phyloP scores from a whole-genome alignment of 2,797 vertebrate genomes.

The Nannoperca australis region DNA sequence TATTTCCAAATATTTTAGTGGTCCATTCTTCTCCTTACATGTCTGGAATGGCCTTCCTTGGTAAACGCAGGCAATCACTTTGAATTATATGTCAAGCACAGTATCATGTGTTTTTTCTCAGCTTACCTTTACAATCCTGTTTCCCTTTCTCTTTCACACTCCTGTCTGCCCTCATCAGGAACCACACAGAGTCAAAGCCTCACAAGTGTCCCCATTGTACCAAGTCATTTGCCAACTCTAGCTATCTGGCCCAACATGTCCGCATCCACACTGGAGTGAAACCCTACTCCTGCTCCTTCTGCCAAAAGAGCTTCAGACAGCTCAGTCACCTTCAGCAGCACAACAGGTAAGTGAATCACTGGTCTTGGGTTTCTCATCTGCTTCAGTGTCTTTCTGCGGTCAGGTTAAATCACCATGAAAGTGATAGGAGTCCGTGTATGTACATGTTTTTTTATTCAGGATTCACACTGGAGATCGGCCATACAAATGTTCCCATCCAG shows the following conservation, averaged over 20 bases:
- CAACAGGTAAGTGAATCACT: constrained; percentile 90
- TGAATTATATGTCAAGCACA: not conserved
- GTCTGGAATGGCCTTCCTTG: not conserved
- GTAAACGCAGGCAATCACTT: not conserved
- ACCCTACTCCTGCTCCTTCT: constrained; percentile 96
- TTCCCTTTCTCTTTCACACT: constrained; percentile 41
- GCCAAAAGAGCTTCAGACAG: constrained; percentile 98
- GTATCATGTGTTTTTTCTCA: constrained; percentile 6
- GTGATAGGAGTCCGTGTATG: constrained; percentile 19
- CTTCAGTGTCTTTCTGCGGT: constrained; percentile 10
- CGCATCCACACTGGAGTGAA: constrained; percentile 99
- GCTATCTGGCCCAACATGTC: constrained; percentile 98
- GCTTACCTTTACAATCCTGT: constrained; percentile 32
- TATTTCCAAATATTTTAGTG: not conserved
- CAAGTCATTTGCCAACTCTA: constrained; percentile 99
- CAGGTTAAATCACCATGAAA: constrained; percentile 39
- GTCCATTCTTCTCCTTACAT: not conserved
- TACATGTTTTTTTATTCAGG: constrained; percentile 78
- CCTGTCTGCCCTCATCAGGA: constrained; percentile 73
- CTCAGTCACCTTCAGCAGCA: constrained; percentile 99
- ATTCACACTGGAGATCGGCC: constrained; percentile 99
- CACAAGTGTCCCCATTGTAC: constrained; percentile 99
- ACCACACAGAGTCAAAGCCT: constrained; percentile 98
- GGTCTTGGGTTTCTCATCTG: constrained; percentile 61
- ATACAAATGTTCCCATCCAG: constrained; percentile 95